Percentiles rank a stretch among this genome's conserved stretches.
phyloP scores from a whole-genome alignment of 2,797 vertebrate species.

The Hippoglossus hippoglossus region DNA sequence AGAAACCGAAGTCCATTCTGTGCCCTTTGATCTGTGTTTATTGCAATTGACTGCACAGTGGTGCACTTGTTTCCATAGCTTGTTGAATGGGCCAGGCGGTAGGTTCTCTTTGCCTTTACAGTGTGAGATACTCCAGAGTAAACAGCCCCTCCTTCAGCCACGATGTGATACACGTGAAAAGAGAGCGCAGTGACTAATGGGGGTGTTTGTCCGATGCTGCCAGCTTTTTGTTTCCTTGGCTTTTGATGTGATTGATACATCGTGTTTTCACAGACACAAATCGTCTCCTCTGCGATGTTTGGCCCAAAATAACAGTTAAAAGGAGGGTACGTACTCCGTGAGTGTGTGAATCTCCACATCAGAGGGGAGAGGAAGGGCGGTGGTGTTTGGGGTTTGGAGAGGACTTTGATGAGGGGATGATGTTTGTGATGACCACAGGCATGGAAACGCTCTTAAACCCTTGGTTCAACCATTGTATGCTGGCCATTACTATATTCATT shows the following conservation, averaged over 20 bases:
- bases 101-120: conserved; percentile 74
- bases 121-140: conserved; percentile 75
- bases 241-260: conserved; percentile 82
- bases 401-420: conserved; percentile 71
- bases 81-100: conserved; percentile 72
- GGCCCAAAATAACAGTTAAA: conserved; percentile 82
- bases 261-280: conserved; percentile 81
- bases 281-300: conserved; percentile 81
- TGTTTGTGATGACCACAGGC: conserved; percentile 62
- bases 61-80: conserved; percentile 63
- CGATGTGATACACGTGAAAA: conserved; percentile 66
- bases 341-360: conserved; percentile 74
- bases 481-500: conserved; percentile 9
- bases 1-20: conserved; percentile 64
- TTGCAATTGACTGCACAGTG: conserved; percentile 75
- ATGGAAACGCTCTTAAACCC: conserved; percentile 31
- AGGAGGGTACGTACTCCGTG: conserved; percentile 51
- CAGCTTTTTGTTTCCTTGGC: conserved; percentile 79
- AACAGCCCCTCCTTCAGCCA: conserved; percentile 69
- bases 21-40: conserved; percentile 75
- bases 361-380: conserved; percentile 63
- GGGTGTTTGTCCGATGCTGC: conserved; percentile 80
- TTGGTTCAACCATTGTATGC: conserved; percentile 20
- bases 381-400: conserved; percentile 50
- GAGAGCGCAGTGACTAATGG: conserved; percentile 81